Conservation (phyloP, 1,140 invertebrate genomes). For the Drosophila teissieri region DNA sequence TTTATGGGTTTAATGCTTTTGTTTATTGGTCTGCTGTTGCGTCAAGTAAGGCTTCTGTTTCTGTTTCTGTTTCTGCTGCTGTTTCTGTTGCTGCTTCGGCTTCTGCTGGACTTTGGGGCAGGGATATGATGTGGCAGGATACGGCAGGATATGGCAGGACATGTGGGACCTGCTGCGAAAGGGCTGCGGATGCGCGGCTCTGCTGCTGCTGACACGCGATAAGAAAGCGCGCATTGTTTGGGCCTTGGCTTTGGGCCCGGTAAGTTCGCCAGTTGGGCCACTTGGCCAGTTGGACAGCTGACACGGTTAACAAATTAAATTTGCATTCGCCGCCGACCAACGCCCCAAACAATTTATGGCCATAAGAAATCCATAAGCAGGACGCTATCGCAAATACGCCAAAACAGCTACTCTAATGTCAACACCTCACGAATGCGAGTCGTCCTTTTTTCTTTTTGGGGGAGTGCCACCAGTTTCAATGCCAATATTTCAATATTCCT, state of each 20-base stretch:
- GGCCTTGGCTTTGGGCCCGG: slow-evolving; percentile 32
- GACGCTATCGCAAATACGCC: slow-evolving; percentile 59
- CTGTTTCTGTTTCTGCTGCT: no score
- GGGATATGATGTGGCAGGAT: slow-evolving; percentile 31
- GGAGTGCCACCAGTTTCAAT: slow-evolving; percentile 16
- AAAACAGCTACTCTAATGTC: slow-evolving; percentile 54
- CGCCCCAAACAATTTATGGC: slow-evolving; percentile 48
- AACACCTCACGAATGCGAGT: slow-evolving; percentile 45
- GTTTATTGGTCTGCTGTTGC: slow-evolving; percentile 81
- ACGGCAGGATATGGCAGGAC: slow-evolving; percentile 33
- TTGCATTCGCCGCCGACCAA: slow-evolving; percentile 41
- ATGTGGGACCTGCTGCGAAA: slow-evolving; percentile 26
- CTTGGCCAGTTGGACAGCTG: slow-evolving; percentile 15
- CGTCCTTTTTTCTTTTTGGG: neutral
- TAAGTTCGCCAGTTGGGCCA: slow-evolving; percentile 16
- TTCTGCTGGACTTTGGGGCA: slow-evolving; percentile 13
- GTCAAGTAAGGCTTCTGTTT: slow-evolving; percentile 47
- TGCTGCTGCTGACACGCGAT: slow-evolving; percentile 68
- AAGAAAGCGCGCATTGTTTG: slow-evolving; percentile 69
- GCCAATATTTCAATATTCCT: slow-evolving; percentile 32
- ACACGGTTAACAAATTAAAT: slow-evolving; percentile 63
- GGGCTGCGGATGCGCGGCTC: slow-evolving; percentile 9
- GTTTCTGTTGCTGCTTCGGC: neutral
- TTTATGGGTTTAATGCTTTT: slow-evolving; percentile 83
- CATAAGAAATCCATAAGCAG: slow-evolving; percentile 51